Conservation (phyloP, 2,888 invertebrate species). For the Euplagia quadripunctaria region DNA sequence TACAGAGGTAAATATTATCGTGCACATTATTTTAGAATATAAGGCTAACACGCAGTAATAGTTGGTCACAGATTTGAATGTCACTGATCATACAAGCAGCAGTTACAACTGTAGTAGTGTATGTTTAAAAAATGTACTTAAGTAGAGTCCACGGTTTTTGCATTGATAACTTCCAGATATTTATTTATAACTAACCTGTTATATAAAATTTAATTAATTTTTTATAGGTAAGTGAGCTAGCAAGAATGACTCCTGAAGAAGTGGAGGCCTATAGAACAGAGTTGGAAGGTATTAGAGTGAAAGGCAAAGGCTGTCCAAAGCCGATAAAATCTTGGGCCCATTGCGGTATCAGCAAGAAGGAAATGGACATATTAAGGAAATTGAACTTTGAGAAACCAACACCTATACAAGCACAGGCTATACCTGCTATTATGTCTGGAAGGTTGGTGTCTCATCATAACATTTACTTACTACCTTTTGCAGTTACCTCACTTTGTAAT, state of each 20-base stretch:
- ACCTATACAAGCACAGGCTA: constrained; percentile 99
- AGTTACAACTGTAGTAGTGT: too few relatives aligned
- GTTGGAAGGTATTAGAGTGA: constrained; percentile 97
- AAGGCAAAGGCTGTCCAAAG: constrained; percentile 98
- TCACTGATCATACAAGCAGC: too few relatives aligned
- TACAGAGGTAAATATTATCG: constrained; percentile 90
- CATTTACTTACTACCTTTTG: not conserved
- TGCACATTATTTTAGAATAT: not conserved
- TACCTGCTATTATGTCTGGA: constrained; percentile 98
- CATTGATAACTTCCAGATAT: too few relatives aligned
- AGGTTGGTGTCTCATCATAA: constrained; percentile 82
- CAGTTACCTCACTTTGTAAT: not conserved
- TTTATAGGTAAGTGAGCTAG: constrained; percentile 96
- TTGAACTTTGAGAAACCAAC: constrained; percentile 98
- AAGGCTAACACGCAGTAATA: too few relatives aligned
- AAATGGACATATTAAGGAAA: constrained; percentile 96
- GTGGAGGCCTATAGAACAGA: constrained; percentile 95
- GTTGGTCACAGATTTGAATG: too few relatives aligned
- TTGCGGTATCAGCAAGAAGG: constrained; percentile 98
- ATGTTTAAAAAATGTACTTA: too few relatives aligned
- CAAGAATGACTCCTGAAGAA: constrained; percentile 95
- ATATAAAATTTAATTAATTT: constrained; percentile 12
- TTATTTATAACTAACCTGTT: too few relatives aligned
- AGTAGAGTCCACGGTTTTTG: too few relatives aligned
- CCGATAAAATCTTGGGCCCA: constrained; percentile 99